Evolutionary conservation across 2,797 vertebrate species (phyloP).

Genomic region (Lagorchestes hirsutus): DNA sequence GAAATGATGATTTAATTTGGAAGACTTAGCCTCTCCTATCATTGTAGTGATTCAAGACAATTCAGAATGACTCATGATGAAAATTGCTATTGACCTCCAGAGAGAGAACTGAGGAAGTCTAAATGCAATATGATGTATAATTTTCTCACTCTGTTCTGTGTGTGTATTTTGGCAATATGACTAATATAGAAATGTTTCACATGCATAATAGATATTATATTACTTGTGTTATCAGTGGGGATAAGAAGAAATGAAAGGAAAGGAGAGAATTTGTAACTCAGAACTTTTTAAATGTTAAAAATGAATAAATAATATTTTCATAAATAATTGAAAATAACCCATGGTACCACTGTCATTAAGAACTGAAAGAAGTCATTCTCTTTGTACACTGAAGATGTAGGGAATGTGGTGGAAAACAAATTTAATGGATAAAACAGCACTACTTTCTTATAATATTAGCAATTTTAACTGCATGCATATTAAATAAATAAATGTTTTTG

Average conservation of each 20-base stretch:
- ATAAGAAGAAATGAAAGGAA: not conserved
- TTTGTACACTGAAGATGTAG: constrained; percentile 1
- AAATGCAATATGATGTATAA: not conserved
- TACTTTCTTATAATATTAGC: constrained; percentile 66
- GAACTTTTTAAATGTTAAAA: constrained; percentile 15
- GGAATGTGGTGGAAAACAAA: constrained; percentile 33
- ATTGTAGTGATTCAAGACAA: not conserved
- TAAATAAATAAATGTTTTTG: constrained; percentile 66
- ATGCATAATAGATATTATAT: not conserved
- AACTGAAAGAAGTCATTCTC: constrained; percentile 35
- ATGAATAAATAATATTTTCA: not conserved
- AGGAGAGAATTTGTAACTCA: not conserved
- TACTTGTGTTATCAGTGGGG: not conserved
- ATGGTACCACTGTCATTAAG: constrained; percentile 20
- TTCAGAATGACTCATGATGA: not conserved
- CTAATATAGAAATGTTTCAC: not conserved
- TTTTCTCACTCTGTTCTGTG: not conserved
- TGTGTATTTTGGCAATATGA: not conserved
- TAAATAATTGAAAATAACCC: constrained; percentile 47
- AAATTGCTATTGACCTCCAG: not conserved
- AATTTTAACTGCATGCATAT: constrained; percentile 66
- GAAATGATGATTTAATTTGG: not conserved
- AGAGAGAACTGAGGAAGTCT: not conserved
- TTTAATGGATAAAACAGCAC: constrained; percentile 58
- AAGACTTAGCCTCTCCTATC: not conserved